These are phyloP conservation scores for Megastigmus dorsalis DNA, from an alignment of 2,888 invertebrate genomes.

Conservation along the genomic window DNA sequence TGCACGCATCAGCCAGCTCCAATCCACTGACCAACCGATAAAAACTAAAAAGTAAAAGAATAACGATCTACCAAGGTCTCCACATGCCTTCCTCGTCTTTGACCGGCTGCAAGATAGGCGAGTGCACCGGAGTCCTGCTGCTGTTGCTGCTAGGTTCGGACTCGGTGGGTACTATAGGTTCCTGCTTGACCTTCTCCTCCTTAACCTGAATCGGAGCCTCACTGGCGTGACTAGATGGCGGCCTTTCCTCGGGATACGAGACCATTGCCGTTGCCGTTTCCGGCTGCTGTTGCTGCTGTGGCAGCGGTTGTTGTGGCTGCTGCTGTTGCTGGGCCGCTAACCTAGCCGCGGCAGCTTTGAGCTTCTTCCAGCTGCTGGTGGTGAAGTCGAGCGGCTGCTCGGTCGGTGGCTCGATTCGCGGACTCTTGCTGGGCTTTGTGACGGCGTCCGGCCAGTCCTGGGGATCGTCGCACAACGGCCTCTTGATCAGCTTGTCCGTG, in stretches of 20 bases:
- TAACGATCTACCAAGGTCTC: conserved; percentile 72
- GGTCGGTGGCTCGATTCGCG: conserved; percentile 59
- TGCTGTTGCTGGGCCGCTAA: conserved; percentile 52
- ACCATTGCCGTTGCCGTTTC: conserved; percentile 31
- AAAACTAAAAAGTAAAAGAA: no score
- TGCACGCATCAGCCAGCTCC: no score
- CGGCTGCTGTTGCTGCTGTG: conserved; percentile 32
- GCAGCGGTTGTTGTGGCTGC: conserved; percentile 16
- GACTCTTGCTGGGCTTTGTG: conserved; percentile 62
- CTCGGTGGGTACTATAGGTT: no score
- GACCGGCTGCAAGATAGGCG: conserved; percentile 63
- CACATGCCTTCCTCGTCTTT: conserved; percentile 72
- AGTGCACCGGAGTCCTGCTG: conserved; percentile 56
- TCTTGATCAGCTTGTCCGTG: conserved; percentile 70
- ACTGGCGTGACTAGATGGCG: conserved; percentile 62
- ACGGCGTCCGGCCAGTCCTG: conserved; percentile 68
- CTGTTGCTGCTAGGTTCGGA: conserved; percentile 58
- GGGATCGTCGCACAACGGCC: conserved; percentile 66
- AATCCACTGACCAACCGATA: no score
- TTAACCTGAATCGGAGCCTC: conserved; percentile 53
- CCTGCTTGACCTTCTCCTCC: conserved; percentile 61
- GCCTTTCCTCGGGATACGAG: conserved; percentile 62
- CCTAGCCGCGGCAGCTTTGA: conserved; percentile 60
- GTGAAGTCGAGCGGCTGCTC: conserved; percentile 73
- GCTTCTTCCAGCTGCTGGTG: conserved; percentile 68